Evolutionary conservation across 2,888 invertebrate species (phyloP).

Genomic region (Eubasilissa splendida): DNA sequence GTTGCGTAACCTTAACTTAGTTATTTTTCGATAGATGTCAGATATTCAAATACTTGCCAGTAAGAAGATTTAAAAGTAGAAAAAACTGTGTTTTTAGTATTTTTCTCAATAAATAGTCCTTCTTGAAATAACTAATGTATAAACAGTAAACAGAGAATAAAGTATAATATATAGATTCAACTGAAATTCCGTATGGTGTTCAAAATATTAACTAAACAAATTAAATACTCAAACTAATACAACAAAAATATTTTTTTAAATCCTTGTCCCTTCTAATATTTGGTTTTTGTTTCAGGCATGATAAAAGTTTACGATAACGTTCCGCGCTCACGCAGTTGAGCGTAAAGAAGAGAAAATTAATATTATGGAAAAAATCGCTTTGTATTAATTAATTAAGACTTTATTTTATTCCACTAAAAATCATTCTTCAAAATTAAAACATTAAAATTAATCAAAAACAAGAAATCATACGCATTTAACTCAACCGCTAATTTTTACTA

Average conservation of each 20-base stretch:
- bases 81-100: no score
- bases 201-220: no score
- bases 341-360: constrained; percentile 25
- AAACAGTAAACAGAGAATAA: no score
- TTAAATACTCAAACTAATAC: no score
- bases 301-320: constrained; percentile 50
- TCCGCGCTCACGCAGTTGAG: constrained; percentile 15
- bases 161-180: no score
- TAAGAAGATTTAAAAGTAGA: no score
- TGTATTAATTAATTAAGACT: constrained; percentile 22
- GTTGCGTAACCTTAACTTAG: no score
- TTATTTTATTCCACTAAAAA: constrained; percentile 26
- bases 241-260: neutral
- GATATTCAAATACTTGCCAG: no score
- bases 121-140: no score
- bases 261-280: constrained; percentile 20
- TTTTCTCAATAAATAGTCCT: no score
- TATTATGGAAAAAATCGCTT: constrained; percentile 31
- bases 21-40: no score
- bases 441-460: constrained; percentile 23
- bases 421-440: constrained; percentile 35
- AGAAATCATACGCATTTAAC: constrained; percentile 28
- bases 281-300: constrained; percentile 55
- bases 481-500: constrained; percentile 23
- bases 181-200: no score